Conservation (phyloP, 30 jellyfish, hydroid and myxozoan species). For the Cassiopea xamachana region DNA sequence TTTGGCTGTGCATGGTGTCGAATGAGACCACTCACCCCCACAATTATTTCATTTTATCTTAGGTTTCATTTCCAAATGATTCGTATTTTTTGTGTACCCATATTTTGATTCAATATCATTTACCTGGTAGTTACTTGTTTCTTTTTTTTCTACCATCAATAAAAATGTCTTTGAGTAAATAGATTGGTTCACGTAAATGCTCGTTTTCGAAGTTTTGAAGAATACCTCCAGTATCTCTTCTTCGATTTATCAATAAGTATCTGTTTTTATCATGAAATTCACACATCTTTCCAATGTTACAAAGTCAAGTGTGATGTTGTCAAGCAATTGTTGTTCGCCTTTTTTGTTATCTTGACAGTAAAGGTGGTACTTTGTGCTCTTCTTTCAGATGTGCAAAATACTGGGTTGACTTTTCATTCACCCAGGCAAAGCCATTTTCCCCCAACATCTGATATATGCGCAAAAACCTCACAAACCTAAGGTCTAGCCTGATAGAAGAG, state of each 20-base stretch:
- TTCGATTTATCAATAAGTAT: conserved; percentile 20
- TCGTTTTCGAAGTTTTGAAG: conserved; percentile 18
- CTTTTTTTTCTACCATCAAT: background rate
- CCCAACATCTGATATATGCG: conserved; percentile 19
- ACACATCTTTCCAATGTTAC: conserved; percentile 34
- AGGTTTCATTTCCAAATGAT: too few species aligned
- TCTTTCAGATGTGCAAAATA: conserved; percentile 37
- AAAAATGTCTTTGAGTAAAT: too few species aligned
- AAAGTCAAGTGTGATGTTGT: conserved; percentile 38
- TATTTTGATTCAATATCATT: too few species aligned
- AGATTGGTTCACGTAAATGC: background rate
- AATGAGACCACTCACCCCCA: too few species aligned
- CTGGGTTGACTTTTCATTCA: conserved; percentile 4
- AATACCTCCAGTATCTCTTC: conserved; percentile 35
- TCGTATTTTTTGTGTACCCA: too few species aligned
- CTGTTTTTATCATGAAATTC: conserved; percentile 31
- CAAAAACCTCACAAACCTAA: conserved; percentile 30
- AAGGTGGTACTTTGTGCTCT: conserved; percentile 37
- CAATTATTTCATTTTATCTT: too few species aligned
- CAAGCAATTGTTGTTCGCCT: conserved; percentile 33
- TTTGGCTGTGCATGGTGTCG: too few species aligned
- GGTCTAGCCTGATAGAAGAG: conserved; percentile 58
- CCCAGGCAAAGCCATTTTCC: conserved; percentile 10
- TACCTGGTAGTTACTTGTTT: too few species aligned
- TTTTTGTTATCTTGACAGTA: conserved; percentile 11